Conservation (phyloP, 2,888 invertebrate genomes). For the Chymomyza fuscimana region DNA sequence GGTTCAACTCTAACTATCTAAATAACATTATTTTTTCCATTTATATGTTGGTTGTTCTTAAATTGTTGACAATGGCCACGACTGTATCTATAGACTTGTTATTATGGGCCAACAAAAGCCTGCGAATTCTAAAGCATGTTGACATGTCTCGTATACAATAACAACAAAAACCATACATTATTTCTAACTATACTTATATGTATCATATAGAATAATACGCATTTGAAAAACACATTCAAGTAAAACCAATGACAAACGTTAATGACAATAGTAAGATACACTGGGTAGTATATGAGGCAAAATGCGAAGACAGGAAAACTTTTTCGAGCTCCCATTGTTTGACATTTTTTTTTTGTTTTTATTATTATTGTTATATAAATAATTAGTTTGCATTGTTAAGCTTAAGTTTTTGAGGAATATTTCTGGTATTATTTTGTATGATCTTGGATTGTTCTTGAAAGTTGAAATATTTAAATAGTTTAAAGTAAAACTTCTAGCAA, state of each 20-base stretch:
- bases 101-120: conserved; percentile 16
- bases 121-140: conserved; percentile 48
- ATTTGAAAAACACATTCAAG: conserved; percentile 30
- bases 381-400: conserved; percentile 43
- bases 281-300: conserved; percentile 23
- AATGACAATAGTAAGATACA: conserved; percentile 48
- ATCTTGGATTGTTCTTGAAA: no score
- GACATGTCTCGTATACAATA: conserved; percentile 25
- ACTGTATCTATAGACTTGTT: conserved; percentile 33
- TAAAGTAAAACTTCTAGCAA: not conserved
- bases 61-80: conserved; percentile 63
- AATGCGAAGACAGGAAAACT: conserved; percentile 29
- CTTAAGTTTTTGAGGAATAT: not conserved
- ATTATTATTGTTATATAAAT: conserved; percentile 41
- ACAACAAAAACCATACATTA: not conserved
- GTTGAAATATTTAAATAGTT: no score
- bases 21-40: not conserved
- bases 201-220: conserved; percentile 21
- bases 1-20: not conserved
- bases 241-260: conserved; percentile 9
- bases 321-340: conserved; percentile 11
- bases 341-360: conserved; percentile 23
- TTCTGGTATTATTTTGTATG: no score
- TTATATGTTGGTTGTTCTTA: conserved; percentile 27
- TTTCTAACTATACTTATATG: conserved; percentile 1